Evolutionary conservation across 2,797 vertebrate genomes (phyloP).

Genomic region (Macrochelys suwanniensis): DNA sequence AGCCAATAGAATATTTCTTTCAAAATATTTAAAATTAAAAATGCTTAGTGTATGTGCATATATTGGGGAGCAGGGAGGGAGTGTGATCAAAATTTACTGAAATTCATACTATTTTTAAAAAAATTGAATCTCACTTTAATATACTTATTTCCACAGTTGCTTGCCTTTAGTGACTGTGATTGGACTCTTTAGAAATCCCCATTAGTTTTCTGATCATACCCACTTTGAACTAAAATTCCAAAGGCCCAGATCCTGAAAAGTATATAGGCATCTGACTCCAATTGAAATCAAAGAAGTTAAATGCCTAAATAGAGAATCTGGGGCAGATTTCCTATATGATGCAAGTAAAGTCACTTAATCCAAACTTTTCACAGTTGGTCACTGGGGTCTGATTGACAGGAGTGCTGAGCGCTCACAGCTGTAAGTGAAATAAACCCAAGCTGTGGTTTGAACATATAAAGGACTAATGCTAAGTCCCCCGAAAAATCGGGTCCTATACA

Average conservation of each 20-base stretch:
- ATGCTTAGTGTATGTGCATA: background rate
- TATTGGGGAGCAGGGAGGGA: background rate
- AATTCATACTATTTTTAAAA: background rate
- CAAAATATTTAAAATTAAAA: background rate
- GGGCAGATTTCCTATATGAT: background rate
- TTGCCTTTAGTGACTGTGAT: background rate
- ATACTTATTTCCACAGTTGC: background rate
- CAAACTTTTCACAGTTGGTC: background rate
- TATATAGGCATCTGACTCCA: background rate
- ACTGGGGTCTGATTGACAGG: background rate
- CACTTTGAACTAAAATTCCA: background rate
- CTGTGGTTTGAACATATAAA: background rate
- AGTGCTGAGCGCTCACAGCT: background rate
- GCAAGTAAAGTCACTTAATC: background rate
- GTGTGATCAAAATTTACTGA: background rate
- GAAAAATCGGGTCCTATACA: background rate
- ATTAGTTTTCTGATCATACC: background rate
- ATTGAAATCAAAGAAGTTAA: background rate
- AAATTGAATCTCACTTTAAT: background rate
- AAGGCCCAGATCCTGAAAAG: background rate
- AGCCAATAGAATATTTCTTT: background rate
- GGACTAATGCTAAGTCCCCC: background rate
- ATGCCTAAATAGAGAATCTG: background rate
- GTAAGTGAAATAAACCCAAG: background rate
- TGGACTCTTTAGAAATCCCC: background rate